Evolutionary conservation across 2,113 vertebrate species (phyloP).

Genomic region (Felis chaus): DNA sequence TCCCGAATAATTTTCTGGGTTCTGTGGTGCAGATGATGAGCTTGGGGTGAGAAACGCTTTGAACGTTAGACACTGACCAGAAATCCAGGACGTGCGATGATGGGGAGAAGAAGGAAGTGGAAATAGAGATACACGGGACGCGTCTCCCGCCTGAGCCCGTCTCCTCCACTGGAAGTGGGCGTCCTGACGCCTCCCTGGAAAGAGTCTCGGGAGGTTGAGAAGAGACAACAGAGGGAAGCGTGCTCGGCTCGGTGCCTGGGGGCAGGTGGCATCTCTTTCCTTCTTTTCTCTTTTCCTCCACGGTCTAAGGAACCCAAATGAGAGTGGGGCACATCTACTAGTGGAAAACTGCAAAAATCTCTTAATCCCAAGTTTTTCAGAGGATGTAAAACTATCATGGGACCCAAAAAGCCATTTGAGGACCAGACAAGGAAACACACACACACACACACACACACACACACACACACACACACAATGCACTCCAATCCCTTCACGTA

Average conservation of each 20-base stretch:
- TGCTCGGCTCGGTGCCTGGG: neutral
- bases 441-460: neutral
- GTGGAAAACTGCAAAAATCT: neutral
- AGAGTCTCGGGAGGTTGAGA: too few species aligned
- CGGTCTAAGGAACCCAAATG: neutral
- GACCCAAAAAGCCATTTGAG: neutral
- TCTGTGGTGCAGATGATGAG: neutral
- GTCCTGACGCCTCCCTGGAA: fast-evolving
- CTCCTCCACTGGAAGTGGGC: neutral
- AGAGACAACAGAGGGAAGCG: neutral
- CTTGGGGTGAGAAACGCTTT: neutral
- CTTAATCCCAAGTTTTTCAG: neutral
- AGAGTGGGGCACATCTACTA: neutral
- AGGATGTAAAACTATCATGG: neutral
- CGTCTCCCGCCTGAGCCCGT: fast-evolving
- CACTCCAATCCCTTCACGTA: too few species aligned
- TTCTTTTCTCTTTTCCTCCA: neutral
- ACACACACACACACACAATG: neutral
- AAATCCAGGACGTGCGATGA: neutral
- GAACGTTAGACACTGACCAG: neutral
- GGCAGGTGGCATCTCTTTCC: neutral
- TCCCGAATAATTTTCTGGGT: neutral
- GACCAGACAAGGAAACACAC: neutral
- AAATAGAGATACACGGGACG: fast-evolving
- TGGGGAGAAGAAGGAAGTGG: neutral